These are phyloP conservation scores for Pristionchus arcanus DNA, from an alignment of 2,888 invertebrate species.

Conservation along the genomic window DNA sequence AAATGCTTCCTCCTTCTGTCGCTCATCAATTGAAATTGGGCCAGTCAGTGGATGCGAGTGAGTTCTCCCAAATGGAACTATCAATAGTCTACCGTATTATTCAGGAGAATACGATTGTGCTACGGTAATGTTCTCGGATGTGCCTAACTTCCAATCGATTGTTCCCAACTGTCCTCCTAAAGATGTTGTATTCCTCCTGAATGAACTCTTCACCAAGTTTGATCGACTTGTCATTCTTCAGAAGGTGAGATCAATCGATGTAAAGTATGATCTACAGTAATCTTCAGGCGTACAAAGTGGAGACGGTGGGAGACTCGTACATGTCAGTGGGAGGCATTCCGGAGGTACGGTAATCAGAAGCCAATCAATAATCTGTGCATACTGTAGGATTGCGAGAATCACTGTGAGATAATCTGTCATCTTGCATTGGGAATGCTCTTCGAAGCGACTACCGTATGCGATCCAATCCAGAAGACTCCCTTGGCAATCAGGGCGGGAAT, in stretches of 20 bases:
- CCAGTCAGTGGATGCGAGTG: conserved; percentile 77
- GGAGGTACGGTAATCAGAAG: conserved; percentile 58
- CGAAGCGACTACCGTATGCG: conserved; percentile 75
- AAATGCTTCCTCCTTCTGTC: conserved; percentile 79
- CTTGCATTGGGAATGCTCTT: conserved; percentile 79
- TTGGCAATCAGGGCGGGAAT: conserved; percentile 73
- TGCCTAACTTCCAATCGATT: conserved; percentile 80
- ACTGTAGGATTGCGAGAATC: conserved; percentile 60
- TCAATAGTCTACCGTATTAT: not conserved
- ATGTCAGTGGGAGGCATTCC: conserved; percentile 77
- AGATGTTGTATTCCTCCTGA: conserved; percentile 79
- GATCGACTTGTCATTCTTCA: conserved; percentile 75
- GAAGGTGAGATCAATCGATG: conserved; percentile 59
- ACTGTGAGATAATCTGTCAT: conserved; percentile 78
- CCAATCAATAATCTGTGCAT: not conserved
- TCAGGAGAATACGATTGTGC: conserved; percentile 71
- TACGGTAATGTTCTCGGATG: conserved; percentile 80
- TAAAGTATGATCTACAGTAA: not conserved
- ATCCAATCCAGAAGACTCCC: conserved; percentile 69
- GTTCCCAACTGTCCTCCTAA: conserved; percentile 78
- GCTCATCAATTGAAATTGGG: conserved; percentile 78
- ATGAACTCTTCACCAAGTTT: conserved; percentile 79
- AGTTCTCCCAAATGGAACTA: conserved; percentile 18
- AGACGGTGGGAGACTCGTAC: conserved; percentile 75
- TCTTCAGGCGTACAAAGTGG: conserved; percentile 72